Conservation (phyloP, 2,888 invertebrate genomes). For the Aplocera efformata region DNA sequence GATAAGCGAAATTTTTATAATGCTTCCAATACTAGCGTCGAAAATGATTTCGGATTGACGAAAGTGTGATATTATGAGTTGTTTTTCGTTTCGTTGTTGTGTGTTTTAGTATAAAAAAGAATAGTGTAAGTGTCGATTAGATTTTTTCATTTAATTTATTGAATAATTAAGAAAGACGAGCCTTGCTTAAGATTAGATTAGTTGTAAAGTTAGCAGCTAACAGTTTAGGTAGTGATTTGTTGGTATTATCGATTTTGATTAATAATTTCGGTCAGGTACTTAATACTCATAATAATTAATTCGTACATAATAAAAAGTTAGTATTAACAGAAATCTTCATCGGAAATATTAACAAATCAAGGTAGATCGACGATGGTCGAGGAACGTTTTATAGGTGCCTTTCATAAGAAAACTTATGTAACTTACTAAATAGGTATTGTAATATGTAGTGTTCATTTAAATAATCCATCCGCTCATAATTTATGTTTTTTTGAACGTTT, state of each 20-base stretch:
- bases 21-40: conserved; percentile 69
- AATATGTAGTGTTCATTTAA: conserved; percentile 67
- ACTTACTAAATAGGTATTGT: conserved; percentile 58
- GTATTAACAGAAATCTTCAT: conserved; percentile 37
- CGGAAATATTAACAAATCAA: conserved; percentile 55
- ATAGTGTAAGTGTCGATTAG: conserved; percentile 66
- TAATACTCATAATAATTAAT: conserved; percentile 14
- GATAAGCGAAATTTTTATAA: conserved; percentile 50
- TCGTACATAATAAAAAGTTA: conserved; percentile 25
- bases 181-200: conserved; percentile 78
- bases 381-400: conserved; percentile 77
- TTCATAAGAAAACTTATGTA: conserved; percentile 66
- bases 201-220: conserved; percentile 65
- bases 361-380: conserved; percentile 65
- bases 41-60: conserved; percentile 58
- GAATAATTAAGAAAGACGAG: conserved; percentile 77
- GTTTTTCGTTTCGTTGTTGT: conserved; percentile 78
- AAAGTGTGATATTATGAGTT: conserved; percentile 77
- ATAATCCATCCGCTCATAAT: conserved; percentile 69
- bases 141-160: conserved; percentile 68
- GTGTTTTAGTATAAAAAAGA: conserved; percentile 72
- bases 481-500: conserved; percentile 30
- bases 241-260: conserved; percentile 45
- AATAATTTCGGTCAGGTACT: conserved; percentile 6
- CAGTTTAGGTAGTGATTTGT: conserved; percentile 46